Evolutionary conservation across 2,113 vertebrate species (phyloP), one percentile per base, ranked within the genome.

Genomic region (Pseudois nayaur): DNA sequence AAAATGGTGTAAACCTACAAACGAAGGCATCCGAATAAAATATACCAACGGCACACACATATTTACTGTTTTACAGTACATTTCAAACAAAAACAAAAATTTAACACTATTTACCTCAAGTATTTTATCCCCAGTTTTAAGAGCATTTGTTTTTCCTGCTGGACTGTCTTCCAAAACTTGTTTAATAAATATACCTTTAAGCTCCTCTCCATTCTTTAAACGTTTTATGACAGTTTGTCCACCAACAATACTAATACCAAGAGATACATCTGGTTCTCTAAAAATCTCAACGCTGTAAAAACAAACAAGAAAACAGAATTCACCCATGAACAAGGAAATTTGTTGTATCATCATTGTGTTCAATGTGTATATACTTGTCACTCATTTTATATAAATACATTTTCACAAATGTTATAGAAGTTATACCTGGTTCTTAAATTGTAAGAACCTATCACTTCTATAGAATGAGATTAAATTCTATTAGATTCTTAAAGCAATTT

Each of bases 51-150:
- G 9, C 3, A 89, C 36, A 48, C 25, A 83, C 43, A 67, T 1
- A n/a, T 94, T 62, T 25, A 94, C 45, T 16, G 6, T 78, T 40
- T 85, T 43, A 92, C 8, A 89, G 57, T 6, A 76, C 15, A 23
- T 92, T 95, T 88, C 67, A 84, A 96, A 96, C 90, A 97, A 67
- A 90, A 81, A 90, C 7, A 55, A 21, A 55, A 64, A 95, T 96
- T 98, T 60, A 79, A 13, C 14, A 27, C 55, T 95, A 98, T 97
- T 99, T 98, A 99, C 99, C 99, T 99, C 99, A 90, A 99, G 99
- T 98, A 99, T 99, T 99, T 99, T 99, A 99, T 99, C 99, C 94
- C 99, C 99, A 31, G 99, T 99, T 99, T 99, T 99, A 89, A 99
- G 99, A 62, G 99, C 98, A 0, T 97, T 98, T 4, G 99, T 99